Percentiles rank a stretch among this genome's conserved stretches.
These are phyloP conservation scores for Conger conger DNA, from an alignment of 2,113 vertebrate genomes.

Conservation along the genomic window DNA sequence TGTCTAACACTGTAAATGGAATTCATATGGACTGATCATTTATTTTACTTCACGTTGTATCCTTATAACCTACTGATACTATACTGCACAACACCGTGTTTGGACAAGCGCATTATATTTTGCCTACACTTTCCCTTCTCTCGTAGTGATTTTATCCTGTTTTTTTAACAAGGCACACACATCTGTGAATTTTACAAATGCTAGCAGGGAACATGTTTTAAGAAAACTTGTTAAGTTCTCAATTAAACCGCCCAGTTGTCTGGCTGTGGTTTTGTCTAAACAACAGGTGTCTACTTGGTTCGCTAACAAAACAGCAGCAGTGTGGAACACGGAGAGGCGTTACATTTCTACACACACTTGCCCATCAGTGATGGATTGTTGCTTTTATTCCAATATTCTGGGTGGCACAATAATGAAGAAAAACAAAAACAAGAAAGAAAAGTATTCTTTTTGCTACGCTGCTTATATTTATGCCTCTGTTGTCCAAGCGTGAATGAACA, in stretches of 20 bases:
- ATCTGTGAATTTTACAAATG: slow-evolving; percentile 59
- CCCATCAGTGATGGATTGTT: slow-evolving; percentile 2
- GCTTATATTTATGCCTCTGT: background rate
- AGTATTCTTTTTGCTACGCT: background rate
- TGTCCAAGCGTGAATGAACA: background rate
- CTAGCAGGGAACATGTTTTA: slow-evolving; percentile 34
- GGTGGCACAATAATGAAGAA: slow-evolving; percentile 42
- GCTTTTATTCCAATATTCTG: slow-evolving; percentile 32
- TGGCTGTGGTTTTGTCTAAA: slow-evolving; percentile 61
- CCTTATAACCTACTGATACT: background rate
- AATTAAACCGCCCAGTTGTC: slow-evolving; percentile 58
- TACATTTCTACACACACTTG: background rate
- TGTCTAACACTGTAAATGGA: background rate
- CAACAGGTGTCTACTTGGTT: slow-evolving; percentile 56
- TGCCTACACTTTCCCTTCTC: slow-evolving; percentile 39
- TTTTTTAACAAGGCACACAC: slow-evolving; percentile 49
- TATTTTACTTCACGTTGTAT: slow-evolving; percentile 14
- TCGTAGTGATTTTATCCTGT: slow-evolving; percentile 51
- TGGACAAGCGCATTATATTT: background rate
- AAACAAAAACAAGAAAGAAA: slow-evolving; percentile 15
- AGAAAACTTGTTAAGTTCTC: slow-evolving; percentile 39
- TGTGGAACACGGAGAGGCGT: background rate
- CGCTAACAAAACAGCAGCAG: slow-evolving; percentile 47
- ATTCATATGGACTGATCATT: background rate
- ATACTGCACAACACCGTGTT: background rate